phyloP scores from a whole-genome alignment of 1,140 invertebrate species.

The Aphis craccivora region DNA sequence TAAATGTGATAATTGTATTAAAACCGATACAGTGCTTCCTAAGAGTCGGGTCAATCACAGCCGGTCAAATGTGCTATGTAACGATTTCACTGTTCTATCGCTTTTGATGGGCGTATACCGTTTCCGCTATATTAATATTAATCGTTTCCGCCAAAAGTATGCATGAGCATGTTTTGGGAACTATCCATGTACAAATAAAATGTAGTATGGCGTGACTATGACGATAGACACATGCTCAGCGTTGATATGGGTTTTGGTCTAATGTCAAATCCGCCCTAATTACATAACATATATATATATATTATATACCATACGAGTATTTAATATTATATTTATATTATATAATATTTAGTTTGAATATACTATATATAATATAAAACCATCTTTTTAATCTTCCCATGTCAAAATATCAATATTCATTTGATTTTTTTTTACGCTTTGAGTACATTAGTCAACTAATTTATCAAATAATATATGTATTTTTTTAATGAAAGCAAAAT shows the following conservation, averaged over 20 bases:
- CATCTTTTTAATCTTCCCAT: not conserved
- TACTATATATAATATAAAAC: not conserved
- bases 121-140: constrained; percentile 51
- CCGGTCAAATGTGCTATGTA: constrained; percentile 31
- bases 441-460: not conserved
- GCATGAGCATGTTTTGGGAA: constrained; percentile 26
- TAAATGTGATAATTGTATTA: constrained; percentile 1
- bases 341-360: not conserved
- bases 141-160: constrained; percentile 46
- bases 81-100: constrained; percentile 33
- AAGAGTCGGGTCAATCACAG: constrained; percentile 25
- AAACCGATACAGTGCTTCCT: not conserved
- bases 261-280: constrained; percentile 9
- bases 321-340: not conserved
- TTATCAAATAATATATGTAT: not conserved
- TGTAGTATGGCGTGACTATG: not conserved
- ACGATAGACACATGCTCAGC: not conserved
- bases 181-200: constrained; percentile 23
- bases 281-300: not conserved
- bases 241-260: not conserved
- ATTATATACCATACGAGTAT: not conserved
- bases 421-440: not conserved
- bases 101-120: not conserved
- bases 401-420: not conserved
- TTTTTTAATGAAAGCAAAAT: not conserved